Base-by-base conservation (phyloP, 1,140 invertebrate genomes). In the Drosophila parvula region DNA sequence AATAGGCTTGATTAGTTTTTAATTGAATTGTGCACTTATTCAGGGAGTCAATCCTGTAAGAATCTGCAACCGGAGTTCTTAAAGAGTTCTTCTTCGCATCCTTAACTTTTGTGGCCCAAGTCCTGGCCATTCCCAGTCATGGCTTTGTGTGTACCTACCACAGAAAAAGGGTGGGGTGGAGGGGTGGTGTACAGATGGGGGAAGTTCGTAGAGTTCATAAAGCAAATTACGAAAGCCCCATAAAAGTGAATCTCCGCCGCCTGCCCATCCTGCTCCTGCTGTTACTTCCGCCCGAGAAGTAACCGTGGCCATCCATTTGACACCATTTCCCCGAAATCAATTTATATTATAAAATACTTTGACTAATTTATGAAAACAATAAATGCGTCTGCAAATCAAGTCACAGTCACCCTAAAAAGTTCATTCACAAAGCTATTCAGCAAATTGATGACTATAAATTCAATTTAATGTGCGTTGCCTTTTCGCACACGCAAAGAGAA, bases 1-100 rank as follows among this genome's bases (percentile, higher is more conserved):
- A 88, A 89, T 89, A 83, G 84, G 84, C 84, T 89, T 88, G 84
- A 88, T 88, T 88, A 88, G 84, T 88, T 88, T 88, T 88, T 89
- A 88, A 88, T 88, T 88, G 77, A 88, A 63, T 88, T 88, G 84
- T 68, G 80, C 69, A 77, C 76, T 79, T 77, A 81, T 81, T 76
- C 65, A 63, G 53, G 53, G 43, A 55, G 48, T 43, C 70, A 65
- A 55, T 69, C 75, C 50, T 56, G 47, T n/a, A 18, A 55, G 51
- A 67, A 63, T 79, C 40, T 47, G 45, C 30, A 79, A 62, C 80
- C 61, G 74, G 48, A 51, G 43, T 51, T 56, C 22, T 76, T 78
- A 62, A 78, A 78, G 74, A 55, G 67, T 64, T 50, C n/a, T 78
- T 44, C 27, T 8, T 50, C 16, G 28, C 36, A n/a, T 38, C 44